Conservation (phyloP, 2,888 invertebrate genomes). For the Ethmia dodecea region DNA sequence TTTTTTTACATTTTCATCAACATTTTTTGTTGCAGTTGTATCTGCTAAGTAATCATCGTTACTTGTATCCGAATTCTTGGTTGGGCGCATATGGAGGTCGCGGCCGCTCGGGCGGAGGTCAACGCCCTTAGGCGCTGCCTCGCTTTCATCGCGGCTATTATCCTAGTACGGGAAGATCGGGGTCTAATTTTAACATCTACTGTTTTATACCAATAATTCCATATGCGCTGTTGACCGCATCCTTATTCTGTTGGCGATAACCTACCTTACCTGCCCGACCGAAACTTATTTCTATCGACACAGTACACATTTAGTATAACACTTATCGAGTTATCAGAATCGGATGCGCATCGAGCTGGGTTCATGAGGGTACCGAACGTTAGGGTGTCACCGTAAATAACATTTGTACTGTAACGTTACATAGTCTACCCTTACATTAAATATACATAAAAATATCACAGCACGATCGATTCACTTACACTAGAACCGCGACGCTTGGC, state of each 20-base stretch:
- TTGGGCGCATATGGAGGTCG: slow-evolving; percentile 20
- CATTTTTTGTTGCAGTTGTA: slow-evolving; percentile 41
- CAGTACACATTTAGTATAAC: no score
- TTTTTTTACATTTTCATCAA: slow-evolving; percentile 49
- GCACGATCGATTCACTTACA: slow-evolving; percentile 76
- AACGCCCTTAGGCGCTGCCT: no score
- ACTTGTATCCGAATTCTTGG: slow-evolving; percentile 9
- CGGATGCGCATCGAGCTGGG: slow-evolving; percentile 3
- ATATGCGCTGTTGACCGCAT: slow-evolving; percentile 16
- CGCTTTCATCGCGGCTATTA: no score
- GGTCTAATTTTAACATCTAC: slow-evolving; percentile 8
- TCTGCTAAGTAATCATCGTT: slow-evolving; percentile 42
- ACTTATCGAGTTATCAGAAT: no score
- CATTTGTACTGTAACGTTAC: slow-evolving; percentile 66
- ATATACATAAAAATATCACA: slow-evolving; percentile 78
- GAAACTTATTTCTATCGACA: no score
- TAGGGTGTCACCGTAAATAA: slow-evolving; percentile 40
- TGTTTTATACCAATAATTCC: slow-evolving; percentile 16
- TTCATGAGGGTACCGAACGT: slow-evolving; percentile 18
- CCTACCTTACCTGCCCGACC: not conserved
- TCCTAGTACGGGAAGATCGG: slow-evolving; percentile 8
- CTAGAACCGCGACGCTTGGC: slow-evolving; percentile 67
- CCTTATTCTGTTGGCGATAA: slow-evolving; percentile 4
- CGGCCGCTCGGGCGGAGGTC: no score
- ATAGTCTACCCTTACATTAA: slow-evolving; percentile 61